Base-by-base conservation (phyloP, 1,140 invertebrate genomes). In the Drosophila nebulosa region DNA sequence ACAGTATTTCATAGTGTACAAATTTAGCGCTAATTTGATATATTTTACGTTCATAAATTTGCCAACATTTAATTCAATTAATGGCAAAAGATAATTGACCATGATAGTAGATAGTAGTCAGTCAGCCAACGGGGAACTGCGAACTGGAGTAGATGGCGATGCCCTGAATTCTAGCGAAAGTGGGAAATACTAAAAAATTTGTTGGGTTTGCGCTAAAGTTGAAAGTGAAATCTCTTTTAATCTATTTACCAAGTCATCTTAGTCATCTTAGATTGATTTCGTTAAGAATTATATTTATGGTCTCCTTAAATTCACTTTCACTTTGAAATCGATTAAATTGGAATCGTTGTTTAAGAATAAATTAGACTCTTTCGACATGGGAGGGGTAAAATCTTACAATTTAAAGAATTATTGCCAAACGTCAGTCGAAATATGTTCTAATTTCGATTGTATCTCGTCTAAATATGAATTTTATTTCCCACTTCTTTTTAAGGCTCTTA, bases 11-110 rank as follows among this genome's bases (percentile, higher is more conserved):
- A 69, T 83, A 66, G 59, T 59, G 51, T 39, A 58, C 64, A 64
- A 67, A 62, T 81, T 68, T 71, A 65, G 78, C 78, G 81, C 70
- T 86, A 85, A 85, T 85, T 86, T 86, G 78, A 88, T 88, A 78
- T 78, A 86, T 78, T 85, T 86, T 68, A 65, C 51, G 62, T 55
- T 73, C 81, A 86, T 81, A 81, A 81, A 78, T 78, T 88, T 59
- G 30, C 71, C 50, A 61, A 72, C 71, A 88, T 79, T 79, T 63
- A 67, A 83, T 76, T 88, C 79, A 88, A 88, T 88, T 79, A 78
- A 79, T 70, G 14, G 60, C 24, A 10, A 32, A 39, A 51, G 78
- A 80, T 46, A 46, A 46, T 86, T 51, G 65, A 32, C 22, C 18
- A 5, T 57, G 50, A 74, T 64, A 22, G 32, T 21, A 18, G 1